Base-by-base conservation (phyloP, 2,113 vertebrate genomes). In the Euleptes europaea region DNA sequence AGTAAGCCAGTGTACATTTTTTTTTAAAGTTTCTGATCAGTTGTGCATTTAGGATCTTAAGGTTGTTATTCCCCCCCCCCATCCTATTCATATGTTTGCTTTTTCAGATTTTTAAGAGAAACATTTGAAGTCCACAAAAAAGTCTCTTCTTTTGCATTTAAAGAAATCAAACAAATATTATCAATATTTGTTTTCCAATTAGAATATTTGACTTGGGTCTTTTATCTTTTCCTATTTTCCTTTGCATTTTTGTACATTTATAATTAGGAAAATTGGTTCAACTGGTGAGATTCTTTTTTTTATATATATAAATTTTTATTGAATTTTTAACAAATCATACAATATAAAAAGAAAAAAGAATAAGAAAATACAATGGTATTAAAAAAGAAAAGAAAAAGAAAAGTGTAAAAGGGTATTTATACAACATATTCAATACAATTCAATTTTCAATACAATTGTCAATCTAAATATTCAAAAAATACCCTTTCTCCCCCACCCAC, bases 31-130 rank as follows among this genome's bases (percentile, higher is more conserved):
- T 72, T 87, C 54, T 78, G 35, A 78, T 71, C 8, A 40, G 17
- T 80, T 89, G 86, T 74, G 70, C 54, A 47, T 28, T 82, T 54
- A 49, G 28, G 19, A 72, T 78, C 49, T 63, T 70, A 70, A 82
- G 11, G 8, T 57, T 78, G 74, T 81, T 7, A 2, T n/a, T 63
- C 9, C 9, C 9, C 9, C 44, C 3, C 3, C 5, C 51, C 83
- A 69, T 2, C 9, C 7, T 11, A 0, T 84, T 81, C 67, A 87
- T 84, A 15, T 71, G 31, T 74, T 88, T 74, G 33, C 54, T 3
- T 78, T n/a, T 88, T 69, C 19, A 83, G 60, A 47, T 35, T 8
- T 87, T 91, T 82, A 38, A 81, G 88, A 13, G 14, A 15, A 66
- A 70, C 79, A 0, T 65, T 77, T 91, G 88, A 79, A 80, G 33